Evolutionary conservation across 2,113 vertebrate genomes (phyloP).

Genomic region (Tympanuchus pallidicinctus): DNA sequence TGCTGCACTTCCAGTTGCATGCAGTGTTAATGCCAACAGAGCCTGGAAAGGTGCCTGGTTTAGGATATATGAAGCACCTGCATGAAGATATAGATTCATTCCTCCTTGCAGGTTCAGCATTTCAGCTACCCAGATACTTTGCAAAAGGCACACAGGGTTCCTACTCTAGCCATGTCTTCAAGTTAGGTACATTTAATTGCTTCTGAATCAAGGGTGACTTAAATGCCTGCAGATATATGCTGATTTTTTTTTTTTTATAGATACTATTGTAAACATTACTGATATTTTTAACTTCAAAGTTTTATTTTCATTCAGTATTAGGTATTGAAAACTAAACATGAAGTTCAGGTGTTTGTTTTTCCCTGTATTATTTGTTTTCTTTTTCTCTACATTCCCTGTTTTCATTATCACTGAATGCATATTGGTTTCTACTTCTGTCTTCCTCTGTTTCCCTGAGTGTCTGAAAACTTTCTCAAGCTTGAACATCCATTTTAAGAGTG

Average conservation of each 20-base stretch:
- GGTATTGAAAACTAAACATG: neutral
- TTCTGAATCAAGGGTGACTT: neutral
- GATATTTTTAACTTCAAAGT: neutral
- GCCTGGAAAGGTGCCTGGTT: neutral
- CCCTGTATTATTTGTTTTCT: neutral
- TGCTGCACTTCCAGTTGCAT: neutral
- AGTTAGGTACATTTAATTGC: accelerated
- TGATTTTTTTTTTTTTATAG: neutral
- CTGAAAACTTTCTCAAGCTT: neutral
- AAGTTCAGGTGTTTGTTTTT: accelerated
- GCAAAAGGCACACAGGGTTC: neutral
- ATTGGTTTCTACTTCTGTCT: neutral
- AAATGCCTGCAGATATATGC: neutral
- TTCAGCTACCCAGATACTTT: neutral
- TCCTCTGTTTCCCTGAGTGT: neutral
- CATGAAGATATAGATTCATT: neutral
- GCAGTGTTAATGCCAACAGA: neutral
- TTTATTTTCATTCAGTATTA: neutral
- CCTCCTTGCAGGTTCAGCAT: neutral
- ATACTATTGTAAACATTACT: neutral
- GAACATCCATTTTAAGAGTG: neutral
- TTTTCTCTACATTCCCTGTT: neutral
- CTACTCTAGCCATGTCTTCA: neutral
- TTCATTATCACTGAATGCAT: neutral
- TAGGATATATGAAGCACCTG: neutral